These are phyloP conservation scores for Hirundichthys speculiger DNA, from an alignment of 2,113 vertebrate genomes.

Conservation along the genomic window DNA sequence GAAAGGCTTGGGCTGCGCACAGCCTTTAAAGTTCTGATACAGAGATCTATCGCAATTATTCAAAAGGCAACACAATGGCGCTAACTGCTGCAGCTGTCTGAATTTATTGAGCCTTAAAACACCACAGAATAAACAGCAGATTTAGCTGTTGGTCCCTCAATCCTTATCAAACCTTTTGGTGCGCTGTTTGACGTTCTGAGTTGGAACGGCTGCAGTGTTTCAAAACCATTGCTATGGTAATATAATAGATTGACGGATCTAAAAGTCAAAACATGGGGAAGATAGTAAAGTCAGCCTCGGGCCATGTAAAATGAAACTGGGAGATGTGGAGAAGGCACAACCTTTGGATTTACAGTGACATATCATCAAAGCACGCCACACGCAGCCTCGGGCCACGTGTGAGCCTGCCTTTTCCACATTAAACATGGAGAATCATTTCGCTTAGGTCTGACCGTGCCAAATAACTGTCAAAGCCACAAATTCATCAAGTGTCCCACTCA, in stretches of 20 bases:
- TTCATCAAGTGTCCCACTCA: neutral
- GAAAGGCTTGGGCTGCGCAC: conserved; percentile 49
- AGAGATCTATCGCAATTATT: conserved; percentile 57
- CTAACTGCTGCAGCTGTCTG: conserved; percentile 67
- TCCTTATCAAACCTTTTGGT: conserved; percentile 52
- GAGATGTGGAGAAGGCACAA: conserved; percentile 28
- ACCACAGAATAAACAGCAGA: conserved; percentile 48
- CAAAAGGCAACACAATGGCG: conserved; percentile 61
- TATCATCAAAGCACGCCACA: conserved; percentile 38
- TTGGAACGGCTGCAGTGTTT: conserved; percentile 42
- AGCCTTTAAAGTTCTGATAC: conserved; percentile 67
- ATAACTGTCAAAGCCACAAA: conserved; percentile 48
- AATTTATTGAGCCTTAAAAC: conserved; percentile 58
- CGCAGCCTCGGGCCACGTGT: conserved; percentile 9
- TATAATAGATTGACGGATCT: conserved; percentile 51
- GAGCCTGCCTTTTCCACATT: conserved; percentile 31
- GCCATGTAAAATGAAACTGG: conserved; percentile 35
- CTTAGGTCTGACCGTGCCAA: conserved; percentile 36
- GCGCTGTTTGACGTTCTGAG: conserved; percentile 49
- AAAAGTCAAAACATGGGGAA: conserved; percentile 55
- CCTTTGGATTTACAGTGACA: conserved; percentile 46
- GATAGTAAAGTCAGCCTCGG: conserved; percentile 33
- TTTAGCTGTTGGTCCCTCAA: conserved; percentile 49
- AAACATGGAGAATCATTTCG: conserved; percentile 45
- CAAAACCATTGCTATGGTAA: conserved; percentile 48